phyloP scores from a whole-genome alignment of 2,113 vertebrate genomes.

The Oriolus oriolus region DNA sequence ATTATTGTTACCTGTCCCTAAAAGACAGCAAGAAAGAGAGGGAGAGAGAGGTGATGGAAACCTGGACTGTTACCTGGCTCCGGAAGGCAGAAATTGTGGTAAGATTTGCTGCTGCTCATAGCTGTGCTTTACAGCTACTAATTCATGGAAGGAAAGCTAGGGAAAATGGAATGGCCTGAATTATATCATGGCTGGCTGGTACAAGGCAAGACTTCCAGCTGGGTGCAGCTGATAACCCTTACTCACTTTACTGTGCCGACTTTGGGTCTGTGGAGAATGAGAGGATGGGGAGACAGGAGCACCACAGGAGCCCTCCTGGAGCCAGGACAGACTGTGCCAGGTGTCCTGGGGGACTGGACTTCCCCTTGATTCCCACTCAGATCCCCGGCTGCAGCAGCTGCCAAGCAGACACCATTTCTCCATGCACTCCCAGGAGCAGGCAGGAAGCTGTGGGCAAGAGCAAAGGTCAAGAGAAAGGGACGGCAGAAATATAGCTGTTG shows the following conservation, averaged over 20 bases:
- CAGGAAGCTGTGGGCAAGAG: background rate
- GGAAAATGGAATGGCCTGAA: background rate
- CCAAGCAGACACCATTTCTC: background rate
- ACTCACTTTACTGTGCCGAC: accelerated
- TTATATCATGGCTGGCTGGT: background rate
- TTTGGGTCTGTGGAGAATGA: background rate
- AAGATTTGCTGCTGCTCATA: conserved; percentile 1
- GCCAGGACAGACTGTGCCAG: accelerated
- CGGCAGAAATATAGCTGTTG: background rate
- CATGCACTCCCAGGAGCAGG: background rate
- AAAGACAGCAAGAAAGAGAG: background rate
- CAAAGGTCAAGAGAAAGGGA: background rate
- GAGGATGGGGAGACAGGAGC: background rate
- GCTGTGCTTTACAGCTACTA: background rate
- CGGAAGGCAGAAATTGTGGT: background rate
- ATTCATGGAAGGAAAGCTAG: background rate
- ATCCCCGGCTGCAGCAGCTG: background rate
- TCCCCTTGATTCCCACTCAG: accelerated
- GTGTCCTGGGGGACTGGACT: no score
- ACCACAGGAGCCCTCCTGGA: background rate
- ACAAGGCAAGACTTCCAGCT: background rate
- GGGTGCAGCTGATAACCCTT: background rate
- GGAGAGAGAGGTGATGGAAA: background rate
- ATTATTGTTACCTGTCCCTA: conserved; percentile 19
- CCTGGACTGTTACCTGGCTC: background rate